Evolutionary conservation across 1,140 invertebrate genomes (phyloP), one percentile per base, ranked within the genome.

Genomic region (Phthorimaea operculella): DNA sequence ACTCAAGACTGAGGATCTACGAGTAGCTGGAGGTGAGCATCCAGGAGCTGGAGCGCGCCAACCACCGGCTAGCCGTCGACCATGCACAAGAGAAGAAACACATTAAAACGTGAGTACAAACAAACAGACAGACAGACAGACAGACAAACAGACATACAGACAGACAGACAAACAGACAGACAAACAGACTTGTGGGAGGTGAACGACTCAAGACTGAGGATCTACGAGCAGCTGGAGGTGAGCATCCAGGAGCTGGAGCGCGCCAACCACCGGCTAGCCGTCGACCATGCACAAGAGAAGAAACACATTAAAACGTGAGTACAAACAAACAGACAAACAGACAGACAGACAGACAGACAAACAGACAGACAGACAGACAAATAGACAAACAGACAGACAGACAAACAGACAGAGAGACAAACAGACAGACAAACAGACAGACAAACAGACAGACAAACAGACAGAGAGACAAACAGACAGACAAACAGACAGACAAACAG

Each of bases 191-290:
- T 97, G 55, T 89, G 93, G 51, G 95, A 97, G 80, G 94, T 96
- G n/a, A 96, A 95, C 74, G 95, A 97, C 74, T 95, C 94, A 2
- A 89, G 96, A 60, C 86, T 97, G 56, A 90, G 93, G 69, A 94
- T 97, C 63, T 98, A 97, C 83, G 96, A 98, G 72, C 95, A 97
- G 73, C 85, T 98, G 15, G 96, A 98, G 87, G 91, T 95, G 36
- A 94, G 92, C 74, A 93, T 96, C 54, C 94, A 95, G 74, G 95
- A 98, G 64, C 87, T 97, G 73, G 96, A 98, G 86, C 90, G 93
- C 52, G 90, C 90, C 47, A 98, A 98, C 86, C 93, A 95, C 76
- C 89, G 93, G 63, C 87, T 97, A 8, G 89, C 89, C 6, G 87
- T 93, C 64, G 95, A 98, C 66, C 92, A 92, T 79, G 89, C 90